Percentiles rank a stretch among this genome's conserved stretches.
Evolutionary conservation across 2,888 invertebrate genomes (phyloP).

Genomic region (Cyclophora punctaria): DNA sequence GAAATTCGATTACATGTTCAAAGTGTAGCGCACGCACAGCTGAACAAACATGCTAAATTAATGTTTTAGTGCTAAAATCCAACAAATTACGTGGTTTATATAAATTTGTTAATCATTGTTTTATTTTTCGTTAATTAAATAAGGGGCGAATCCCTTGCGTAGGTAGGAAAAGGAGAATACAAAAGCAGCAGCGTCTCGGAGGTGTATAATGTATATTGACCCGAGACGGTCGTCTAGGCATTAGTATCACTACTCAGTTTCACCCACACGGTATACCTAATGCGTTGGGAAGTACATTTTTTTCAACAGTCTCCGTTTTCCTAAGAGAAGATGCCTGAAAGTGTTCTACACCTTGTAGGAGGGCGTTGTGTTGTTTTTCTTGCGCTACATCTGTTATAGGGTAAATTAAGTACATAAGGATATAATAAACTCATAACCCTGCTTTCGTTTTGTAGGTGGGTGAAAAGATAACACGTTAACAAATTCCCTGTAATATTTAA

Average conservation of each 20-base stretch:
- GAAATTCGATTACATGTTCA: conserved; percentile 20
- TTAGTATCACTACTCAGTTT: conserved; percentile 26
- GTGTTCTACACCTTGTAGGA: conserved; percentile 84
- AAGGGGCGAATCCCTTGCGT: conserved; percentile 5
- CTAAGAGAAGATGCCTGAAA: conserved; percentile 85
- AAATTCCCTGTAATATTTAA: background rate
- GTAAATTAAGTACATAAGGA: too few relatives aligned
- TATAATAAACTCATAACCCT: too few relatives aligned
- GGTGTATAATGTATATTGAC: conserved; percentile 16
- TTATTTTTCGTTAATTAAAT: conserved; percentile 3
- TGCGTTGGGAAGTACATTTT: conserved; percentile 87
- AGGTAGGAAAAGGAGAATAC: conserved; percentile 19
- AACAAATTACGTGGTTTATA: background rate
- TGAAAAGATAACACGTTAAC: too few relatives aligned
- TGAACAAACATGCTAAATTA: too few relatives aligned
- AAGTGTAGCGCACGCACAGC: too few relatives aligned
- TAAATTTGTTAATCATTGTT: background rate
- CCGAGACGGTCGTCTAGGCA: conserved; percentile 11
- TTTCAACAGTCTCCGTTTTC: conserved; percentile 87
- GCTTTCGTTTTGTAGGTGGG: too few relatives aligned
- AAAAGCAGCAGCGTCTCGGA: conserved; percentile 28
- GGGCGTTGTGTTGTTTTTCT: conserved; percentile 84
- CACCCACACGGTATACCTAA: conserved; percentile 78
- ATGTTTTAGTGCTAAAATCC: conserved; percentile 16
- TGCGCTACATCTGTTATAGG: conserved; percentile 78